Percentiles rank a stretch among this genome's conserved stretches.
Conservation (phyloP, 2,888 invertebrate genomes). For the Patella depressa region DNA sequence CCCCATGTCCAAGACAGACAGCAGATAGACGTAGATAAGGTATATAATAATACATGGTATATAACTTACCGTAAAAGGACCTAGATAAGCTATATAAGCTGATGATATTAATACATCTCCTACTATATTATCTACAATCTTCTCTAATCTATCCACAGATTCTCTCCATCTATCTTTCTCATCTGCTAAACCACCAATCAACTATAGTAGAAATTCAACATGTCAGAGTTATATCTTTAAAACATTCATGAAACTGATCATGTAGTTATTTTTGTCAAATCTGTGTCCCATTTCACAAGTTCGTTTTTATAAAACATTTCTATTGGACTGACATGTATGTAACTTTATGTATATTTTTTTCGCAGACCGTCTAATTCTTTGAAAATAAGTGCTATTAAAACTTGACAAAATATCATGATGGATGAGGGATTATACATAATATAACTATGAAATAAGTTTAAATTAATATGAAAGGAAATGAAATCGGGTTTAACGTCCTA, state of each 20-base stretch:
- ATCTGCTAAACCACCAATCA: constrained; percentile 71
- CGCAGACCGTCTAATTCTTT: too few species aligned
- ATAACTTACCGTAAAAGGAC: constrained; percentile 69
- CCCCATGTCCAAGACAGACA: too few species aligned
- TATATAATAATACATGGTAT: neutral
- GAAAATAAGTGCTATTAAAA: too few species aligned
- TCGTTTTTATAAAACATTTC: too few species aligned
- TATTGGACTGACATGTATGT: too few species aligned
- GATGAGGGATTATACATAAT: neutral
- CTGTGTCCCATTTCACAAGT: too few species aligned
- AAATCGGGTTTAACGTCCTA: constrained; percentile 30
- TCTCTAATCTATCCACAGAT: constrained; percentile 66
- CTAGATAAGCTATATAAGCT: constrained; percentile 70
- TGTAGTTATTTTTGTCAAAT: too few species aligned
- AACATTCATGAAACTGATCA: too few species aligned
- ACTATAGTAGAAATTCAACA: constrained; percentile 40
- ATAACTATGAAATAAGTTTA: neutral
- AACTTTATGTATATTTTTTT: neutral
- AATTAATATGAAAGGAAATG: neutral
- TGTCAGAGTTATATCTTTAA: too few species aligned
- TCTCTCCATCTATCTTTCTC: constrained; percentile 72
- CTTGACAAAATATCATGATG: too few species aligned
- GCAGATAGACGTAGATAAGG: too few species aligned
- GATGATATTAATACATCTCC: constrained; percentile 71
- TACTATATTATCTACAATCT: constrained; percentile 66